These are phyloP conservation scores for Pandion haliaetus DNA, from an alignment of 2,113 vertebrate genomes.

Conservation along the genomic window DNA sequence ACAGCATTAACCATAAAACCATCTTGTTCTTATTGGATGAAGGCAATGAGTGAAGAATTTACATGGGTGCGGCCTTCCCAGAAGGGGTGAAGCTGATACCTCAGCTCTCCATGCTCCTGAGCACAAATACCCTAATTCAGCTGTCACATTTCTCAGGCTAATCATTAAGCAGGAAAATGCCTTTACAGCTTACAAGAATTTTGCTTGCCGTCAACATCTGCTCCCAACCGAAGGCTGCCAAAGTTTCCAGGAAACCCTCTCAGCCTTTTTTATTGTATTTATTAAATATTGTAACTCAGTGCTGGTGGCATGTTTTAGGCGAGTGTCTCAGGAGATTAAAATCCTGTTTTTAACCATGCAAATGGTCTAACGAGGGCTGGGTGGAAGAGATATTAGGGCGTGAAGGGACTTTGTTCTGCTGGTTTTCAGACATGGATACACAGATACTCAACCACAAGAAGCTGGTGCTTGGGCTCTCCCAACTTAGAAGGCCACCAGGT, in stretches of 20 bases:
- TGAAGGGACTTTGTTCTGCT: background rate
- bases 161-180: conserved; percentile 3
- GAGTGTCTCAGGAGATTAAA: background rate
- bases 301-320: background rate
- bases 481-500: background rate
- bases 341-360: background rate
- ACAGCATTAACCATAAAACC: background rate
- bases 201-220: background rate
- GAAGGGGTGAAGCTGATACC: background rate
- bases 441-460: background rate
- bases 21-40: background rate
- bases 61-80: background rate
- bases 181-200: background rate
- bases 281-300: background rate
- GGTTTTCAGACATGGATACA: background rate
- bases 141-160: background rate
- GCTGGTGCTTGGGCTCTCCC: background rate
- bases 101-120: background rate
- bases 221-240: background rate
- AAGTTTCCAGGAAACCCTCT: conserved; percentile 3
- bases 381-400: background rate
- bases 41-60: background rate
- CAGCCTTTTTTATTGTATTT: background rate
- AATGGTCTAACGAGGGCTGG: background rate
- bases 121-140: background rate